These are phyloP conservation scores for Aradus depressus DNA, from an alignment of 2,888 invertebrate genomes.

Conservation along the genomic window DNA sequence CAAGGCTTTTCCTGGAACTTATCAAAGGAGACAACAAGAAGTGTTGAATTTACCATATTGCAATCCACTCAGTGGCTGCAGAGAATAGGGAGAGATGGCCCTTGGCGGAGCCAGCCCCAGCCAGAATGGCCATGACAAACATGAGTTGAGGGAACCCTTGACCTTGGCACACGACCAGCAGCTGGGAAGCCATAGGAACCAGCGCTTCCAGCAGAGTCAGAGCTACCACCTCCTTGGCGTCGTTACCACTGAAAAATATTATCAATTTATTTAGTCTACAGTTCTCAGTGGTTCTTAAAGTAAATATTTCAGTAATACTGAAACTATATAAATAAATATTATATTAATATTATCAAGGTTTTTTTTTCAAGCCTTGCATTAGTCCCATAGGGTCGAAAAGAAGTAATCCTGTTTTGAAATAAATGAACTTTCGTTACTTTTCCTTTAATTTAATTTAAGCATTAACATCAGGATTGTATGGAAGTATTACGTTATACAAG, in stretches of 20 bases:
- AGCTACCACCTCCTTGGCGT: slow-evolving; percentile 45
- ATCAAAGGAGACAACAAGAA: too few relatives aligned
- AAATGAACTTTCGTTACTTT: too few relatives aligned
- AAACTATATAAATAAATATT: background rate
- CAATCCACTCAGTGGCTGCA: slow-evolving; percentile 69
- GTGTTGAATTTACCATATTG: slow-evolving; percentile 50
- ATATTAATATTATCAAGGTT: background rate
- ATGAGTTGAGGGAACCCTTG: slow-evolving; percentile 68
- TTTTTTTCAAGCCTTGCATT: slow-evolving; percentile 3
- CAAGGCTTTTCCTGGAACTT: too few relatives aligned
- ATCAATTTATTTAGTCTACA: background rate
- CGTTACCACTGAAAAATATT: slow-evolving; percentile 24
- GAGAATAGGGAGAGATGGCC: slow-evolving; percentile 73
- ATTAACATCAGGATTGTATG: too few relatives aligned
- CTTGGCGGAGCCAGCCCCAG: slow-evolving; percentile 69
- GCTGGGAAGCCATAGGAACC: slow-evolving; percentile 57
- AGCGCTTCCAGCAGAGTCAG: slow-evolving; percentile 56
- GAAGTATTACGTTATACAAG: too few relatives aligned
- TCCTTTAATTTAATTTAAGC: too few relatives aligned
- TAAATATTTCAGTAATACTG: background rate
- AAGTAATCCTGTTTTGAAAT: too few relatives aligned
- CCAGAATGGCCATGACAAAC: slow-evolving; percentile 67
- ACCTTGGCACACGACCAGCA: slow-evolving; percentile 49
- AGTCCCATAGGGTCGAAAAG: background rate
- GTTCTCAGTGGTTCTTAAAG: background rate